Conservation (phyloP, 2,888 invertebrate genomes). For the Caenorhabditis becei region DNA sequence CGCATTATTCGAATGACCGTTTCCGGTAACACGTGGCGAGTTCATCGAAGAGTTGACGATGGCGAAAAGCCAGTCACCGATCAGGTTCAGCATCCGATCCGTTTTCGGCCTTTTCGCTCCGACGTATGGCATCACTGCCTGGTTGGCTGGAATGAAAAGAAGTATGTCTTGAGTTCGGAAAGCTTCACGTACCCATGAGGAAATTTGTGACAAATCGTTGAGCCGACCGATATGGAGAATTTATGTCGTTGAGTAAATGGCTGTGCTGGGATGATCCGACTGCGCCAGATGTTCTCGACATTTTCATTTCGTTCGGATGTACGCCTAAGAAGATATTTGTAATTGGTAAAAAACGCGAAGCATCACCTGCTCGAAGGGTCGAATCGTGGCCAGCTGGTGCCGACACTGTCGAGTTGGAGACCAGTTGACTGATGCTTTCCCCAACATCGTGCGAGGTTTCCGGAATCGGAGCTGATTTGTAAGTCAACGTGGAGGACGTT, state of each 20-base stretch:
- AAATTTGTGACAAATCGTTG: slow-evolving; percentile 58
- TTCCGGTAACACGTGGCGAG: slow-evolving; percentile 21
- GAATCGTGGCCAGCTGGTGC: slow-evolving; percentile 49
- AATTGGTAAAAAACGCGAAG: neutral
- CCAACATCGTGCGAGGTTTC: slow-evolving; percentile 28
- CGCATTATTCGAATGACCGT: neutral
- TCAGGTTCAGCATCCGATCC: slow-evolving; percentile 65
- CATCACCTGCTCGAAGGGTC: slow-evolving; percentile 25
- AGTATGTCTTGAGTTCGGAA: neutral
- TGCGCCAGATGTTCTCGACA: neutral
- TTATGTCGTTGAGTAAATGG: neutral
- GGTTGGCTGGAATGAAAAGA: slow-evolving; percentile 52
- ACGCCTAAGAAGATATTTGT: neutral
- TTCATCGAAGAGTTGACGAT: slow-evolving; percentile 56
- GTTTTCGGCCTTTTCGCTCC: slow-evolving; percentile 65
- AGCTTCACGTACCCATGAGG: slow-evolving; percentile 35
- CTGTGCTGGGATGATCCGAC: slow-evolving; percentile 4
- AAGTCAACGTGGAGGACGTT: slow-evolving; percentile 54
- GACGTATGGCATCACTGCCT: slow-evolving; percentile 42
- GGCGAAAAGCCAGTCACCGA: slow-evolving; percentile 68
- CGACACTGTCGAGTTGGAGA: slow-evolving; percentile 53
- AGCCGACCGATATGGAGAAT: slow-evolving; percentile 32
- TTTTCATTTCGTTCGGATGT: slow-evolving; percentile 30
- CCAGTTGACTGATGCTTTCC: slow-evolving; percentile 60
- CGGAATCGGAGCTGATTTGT: slow-evolving; percentile 53